Base-by-base conservation (phyloP, 2,888 invertebrate genomes). In the Meliscaeva auricollis region DNA sequence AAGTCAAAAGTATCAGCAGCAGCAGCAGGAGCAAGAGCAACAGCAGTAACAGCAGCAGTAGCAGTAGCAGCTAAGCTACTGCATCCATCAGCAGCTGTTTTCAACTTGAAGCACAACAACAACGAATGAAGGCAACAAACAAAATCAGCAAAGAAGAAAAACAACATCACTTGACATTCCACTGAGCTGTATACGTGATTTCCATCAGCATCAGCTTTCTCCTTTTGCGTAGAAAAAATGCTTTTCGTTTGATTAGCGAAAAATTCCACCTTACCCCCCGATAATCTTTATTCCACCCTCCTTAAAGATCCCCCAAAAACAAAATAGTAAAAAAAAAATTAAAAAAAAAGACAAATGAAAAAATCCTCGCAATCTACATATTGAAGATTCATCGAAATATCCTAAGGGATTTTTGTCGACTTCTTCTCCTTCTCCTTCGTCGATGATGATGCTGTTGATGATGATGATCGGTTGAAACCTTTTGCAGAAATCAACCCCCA, bases 321-420 rank as follows among this genome's bases (percentile, higher is more conserved):
- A n/a, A n/a, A n/a, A n/a, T n/a, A n/a, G n/a, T n/a, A n/a, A n/a
- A 48, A 22, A 69, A 70, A 32, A 8, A 56, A 15, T 44, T 20
- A 46, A 70, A 32, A 8, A 56, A 22, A 60, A 30, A 46, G 26
- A 41, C n/a, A 68, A 7, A 30, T 60, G 41, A 50, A 17, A 44
- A 62, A 70, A 75, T 32, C 20, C 38, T 9, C 7, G 15, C 58
- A 82, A 66, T 76, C 70, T 72, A 41, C 82, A 74, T 76, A 77
- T 84, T 50, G 74, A 74, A 76, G 78, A 79, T 64, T 70, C 78
- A 79, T 74, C 58, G 64, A 69, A 64, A 58, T 72, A 76, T 68
- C 84, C 60, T 38, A 22, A 58, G 79, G 70, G 66, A 32, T 64
- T 46, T 46, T 64, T 64, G n/a, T 15, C 11, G 3, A 44, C 22